Percentiles rank a stretch among this genome's conserved stretches.
phyloP scores from a whole-genome alignment of 2,113 vertebrate species.

The Rhadina sibilatrix region DNA sequence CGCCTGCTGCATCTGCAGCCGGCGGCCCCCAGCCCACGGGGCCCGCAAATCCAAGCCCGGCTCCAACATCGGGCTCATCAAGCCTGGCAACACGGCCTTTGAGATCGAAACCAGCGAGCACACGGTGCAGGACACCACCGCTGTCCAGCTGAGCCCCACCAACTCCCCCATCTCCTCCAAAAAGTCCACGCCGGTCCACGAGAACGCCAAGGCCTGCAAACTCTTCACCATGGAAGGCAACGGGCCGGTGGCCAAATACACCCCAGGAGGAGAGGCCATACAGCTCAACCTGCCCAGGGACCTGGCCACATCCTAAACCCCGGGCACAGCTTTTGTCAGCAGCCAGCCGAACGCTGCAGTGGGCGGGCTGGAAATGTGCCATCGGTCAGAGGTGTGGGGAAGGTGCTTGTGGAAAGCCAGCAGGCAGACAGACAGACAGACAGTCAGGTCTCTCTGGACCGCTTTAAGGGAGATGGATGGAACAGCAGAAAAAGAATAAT shows the following conservation, averaged over 20 bases:
- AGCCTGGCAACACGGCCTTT: constrained; percentile 81
- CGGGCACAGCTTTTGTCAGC: not conserved
- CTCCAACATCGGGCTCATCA: constrained; percentile 77
- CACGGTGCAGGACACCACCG: constrained; percentile 91
- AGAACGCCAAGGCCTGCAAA: constrained; percentile 58
- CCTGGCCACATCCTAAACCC: constrained; percentile 49
- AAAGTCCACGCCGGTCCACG: constrained; percentile 76
- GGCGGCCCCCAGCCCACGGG: constrained; percentile 68
- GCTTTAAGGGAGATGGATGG: not conserved
- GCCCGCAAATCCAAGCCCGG: constrained; percentile 65
- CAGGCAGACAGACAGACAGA: not conserved
- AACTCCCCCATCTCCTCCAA: constrained; percentile 83
- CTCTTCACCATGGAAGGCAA: constrained; percentile 73
- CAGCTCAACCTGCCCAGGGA: constrained; percentile 77
- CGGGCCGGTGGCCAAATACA: constrained; percentile 54
- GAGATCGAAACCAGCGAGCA: constrained; percentile 95
- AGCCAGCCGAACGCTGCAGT: not conserved
- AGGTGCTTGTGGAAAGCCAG: not conserved
- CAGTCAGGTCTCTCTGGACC: not conserved
- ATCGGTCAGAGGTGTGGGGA: not conserved
- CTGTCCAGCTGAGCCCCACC: constrained; percentile 90
- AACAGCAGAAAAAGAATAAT: not conserved
- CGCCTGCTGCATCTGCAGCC: constrained; percentile 87
- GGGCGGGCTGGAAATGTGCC: not conserved
- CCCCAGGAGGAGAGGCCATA: constrained; percentile 42